Evolutionary conservation across 2,888 invertebrate species (phyloP), one percentile per base, ranked within the genome.

Genomic region (Harmothoe impar): DNA sequence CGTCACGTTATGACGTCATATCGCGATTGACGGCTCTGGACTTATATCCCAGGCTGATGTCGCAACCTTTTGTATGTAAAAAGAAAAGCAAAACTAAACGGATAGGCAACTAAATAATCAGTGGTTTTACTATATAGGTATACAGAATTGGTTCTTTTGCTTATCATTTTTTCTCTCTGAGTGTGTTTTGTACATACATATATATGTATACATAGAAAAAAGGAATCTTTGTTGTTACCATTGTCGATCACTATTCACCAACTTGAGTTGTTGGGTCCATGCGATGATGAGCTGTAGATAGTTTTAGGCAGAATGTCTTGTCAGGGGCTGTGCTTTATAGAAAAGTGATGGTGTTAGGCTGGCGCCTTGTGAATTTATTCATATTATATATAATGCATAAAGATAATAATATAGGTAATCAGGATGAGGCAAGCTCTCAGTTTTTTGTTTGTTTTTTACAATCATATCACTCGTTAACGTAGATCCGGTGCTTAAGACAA

Each of bases 401-500:
- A 43, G 3, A 15, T 62, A 62, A 62, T 62, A 62, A 62, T 15
- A 20, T 62, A 62, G 62, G 20, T n/a, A 62, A 62, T 62, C 62
- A 62, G n/a, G n/a, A 62, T n/a, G 62, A 62, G 62, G 3, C 62
- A n/a, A 12, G 62, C 3, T 62, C 62, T 62, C 62, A 43, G 43
- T 43, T 43, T 31, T 33, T 81, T 81, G 35, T 81, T 7, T 29
- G 25, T 72, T 72, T 20, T 72, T 81, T 81, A 56, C 29, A 29
- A 86, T 29, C 86, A 86, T 86, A 86, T 86, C 86, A 86, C 15
- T 25, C 86, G 15, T 52, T 86, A 43, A n/a, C 33, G 52, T 86
- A 86, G 86, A 86, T 43, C 86, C 86, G 86, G 86, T 86, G 86
- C 86, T 86, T 86, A 52, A 29, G 43, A 43, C 43, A 86, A 15